phyloP scores from a whole-genome alignment of 2,797 vertebrate genomes.

The Ibycter americanus region DNA sequence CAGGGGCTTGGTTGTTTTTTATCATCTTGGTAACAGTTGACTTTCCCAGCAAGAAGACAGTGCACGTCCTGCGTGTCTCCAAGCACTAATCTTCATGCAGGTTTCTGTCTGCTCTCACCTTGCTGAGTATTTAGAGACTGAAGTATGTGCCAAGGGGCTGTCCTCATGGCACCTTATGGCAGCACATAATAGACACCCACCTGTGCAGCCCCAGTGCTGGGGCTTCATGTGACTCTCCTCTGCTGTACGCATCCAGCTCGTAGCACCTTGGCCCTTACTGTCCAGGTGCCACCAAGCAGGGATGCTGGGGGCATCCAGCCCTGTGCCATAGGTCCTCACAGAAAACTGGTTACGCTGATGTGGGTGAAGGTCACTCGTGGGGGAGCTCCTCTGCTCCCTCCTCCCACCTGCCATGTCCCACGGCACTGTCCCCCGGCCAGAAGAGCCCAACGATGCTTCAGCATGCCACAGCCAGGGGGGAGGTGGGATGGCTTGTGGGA shows the following conservation, averaged over 20 bases:
- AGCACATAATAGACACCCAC: neutral
- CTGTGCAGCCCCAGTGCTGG: accelerated
- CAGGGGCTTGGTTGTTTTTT: neutral
- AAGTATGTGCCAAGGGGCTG: neutral
- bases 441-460: accelerated
- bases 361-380: accelerated
- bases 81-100: accelerated
- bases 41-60: neutral
- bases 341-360: neutral
- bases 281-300: neutral
- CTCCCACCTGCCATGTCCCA: accelerated
- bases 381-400: neutral
- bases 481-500: accelerated
- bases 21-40: neutral
- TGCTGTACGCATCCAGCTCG: accelerated
- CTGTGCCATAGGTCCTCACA: accelerated
- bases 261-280: accelerated
- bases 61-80: neutral
- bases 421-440: neutral
- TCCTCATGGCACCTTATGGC: no score
- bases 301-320: neutral
- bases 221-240: neutral
- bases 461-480: accelerated
- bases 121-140: neutral
- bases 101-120: neutral